These are phyloP conservation scores for Zophobas morio DNA, from an alignment of 1,140 invertebrate species.

Conservation along the genomic window DNA sequence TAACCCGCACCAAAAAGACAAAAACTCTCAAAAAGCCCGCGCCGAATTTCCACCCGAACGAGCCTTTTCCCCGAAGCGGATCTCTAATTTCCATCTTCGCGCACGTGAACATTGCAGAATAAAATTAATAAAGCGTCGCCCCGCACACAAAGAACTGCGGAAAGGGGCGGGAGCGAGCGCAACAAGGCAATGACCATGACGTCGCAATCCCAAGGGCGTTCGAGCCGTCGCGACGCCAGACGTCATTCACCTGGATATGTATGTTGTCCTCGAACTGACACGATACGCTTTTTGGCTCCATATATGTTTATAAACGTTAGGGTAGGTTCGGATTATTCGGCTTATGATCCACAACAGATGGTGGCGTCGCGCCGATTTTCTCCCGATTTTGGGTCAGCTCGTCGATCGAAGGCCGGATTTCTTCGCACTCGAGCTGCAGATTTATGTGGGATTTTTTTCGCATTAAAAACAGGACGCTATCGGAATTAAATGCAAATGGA, in stretches of 20 bases:
- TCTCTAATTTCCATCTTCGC: slow-evolving; percentile 17
- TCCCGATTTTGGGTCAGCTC: slow-evolving; percentile 3
- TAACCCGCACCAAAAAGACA: neutral
- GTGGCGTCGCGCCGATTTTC: neutral
- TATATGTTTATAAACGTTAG: slow-evolving; percentile 45
- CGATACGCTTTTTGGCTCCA: slow-evolving; percentile 32
- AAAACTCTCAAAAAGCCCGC: slow-evolving; percentile 5
- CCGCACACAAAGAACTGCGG: slow-evolving; percentile 17
- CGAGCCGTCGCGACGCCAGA: slow-evolving; percentile 52
- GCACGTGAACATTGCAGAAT: slow-evolving; percentile 21
- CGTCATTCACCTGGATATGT: slow-evolving; percentile 52
- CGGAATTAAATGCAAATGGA: slow-evolving; percentile 40
- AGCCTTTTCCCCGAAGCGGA: neutral
- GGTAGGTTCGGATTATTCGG: slow-evolving; percentile 38
- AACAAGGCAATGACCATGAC: slow-evolving; percentile 53
- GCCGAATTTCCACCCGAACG: neutral
- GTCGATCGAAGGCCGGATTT: neutral
- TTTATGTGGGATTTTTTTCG: slow-evolving; percentile 16
- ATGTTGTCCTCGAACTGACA: slow-evolving; percentile 26
- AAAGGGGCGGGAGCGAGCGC: slow-evolving; percentile 25
- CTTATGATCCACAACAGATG: slow-evolving; percentile 16
- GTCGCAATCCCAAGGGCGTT: slow-evolving; percentile 51
- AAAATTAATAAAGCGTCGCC: slow-evolving; percentile 27
- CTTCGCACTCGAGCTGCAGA: neutral
- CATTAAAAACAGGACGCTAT: slow-evolving; percentile 40